These are phyloP conservation scores for Entomobrya multifasciata DNA, from an alignment of 2,888 invertebrate genomes.

Conservation along the genomic window DNA sequence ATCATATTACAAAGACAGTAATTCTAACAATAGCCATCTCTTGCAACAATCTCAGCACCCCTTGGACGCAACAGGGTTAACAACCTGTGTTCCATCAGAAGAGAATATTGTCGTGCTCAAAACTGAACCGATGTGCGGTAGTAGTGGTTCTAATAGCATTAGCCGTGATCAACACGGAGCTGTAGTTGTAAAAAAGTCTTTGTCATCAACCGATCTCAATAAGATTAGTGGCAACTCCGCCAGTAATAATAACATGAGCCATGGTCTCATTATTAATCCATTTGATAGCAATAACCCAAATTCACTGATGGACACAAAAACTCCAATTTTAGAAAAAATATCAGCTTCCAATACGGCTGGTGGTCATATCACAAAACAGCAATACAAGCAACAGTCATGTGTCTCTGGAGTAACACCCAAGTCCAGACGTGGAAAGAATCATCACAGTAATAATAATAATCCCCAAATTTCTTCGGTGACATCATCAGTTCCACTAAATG, in stretches of 20 bases:
- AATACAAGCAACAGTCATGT: constrained; percentile 64
- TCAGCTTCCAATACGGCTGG: constrained; percentile 21
- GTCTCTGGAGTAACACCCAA: constrained; percentile 70
- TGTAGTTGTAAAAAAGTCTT: constrained; percentile 46
- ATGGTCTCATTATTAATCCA: constrained; percentile 83
- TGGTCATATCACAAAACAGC: constrained; percentile 54
- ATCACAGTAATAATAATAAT: constrained; percentile 44
- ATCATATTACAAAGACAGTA: constrained; percentile 79
- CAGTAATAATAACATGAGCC: constrained; percentile 84
- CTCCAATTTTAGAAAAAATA: constrained; percentile 75
- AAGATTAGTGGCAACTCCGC: constrained; percentile 41
- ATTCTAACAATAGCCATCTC: constrained; percentile 60
- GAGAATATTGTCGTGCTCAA: constrained; percentile 63
- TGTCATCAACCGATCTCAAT: constrained; percentile 39
- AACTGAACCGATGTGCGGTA: constrained; percentile 69
- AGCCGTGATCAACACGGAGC: constrained; percentile 58
- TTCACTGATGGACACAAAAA: constrained; percentile 69
- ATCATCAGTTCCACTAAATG: constrained; percentile 47
- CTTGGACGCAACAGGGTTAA: constrained; percentile 68
- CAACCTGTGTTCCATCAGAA: constrained; percentile 57
- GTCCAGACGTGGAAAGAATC: constrained; percentile 49
- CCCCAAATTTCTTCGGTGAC: constrained; percentile 36
- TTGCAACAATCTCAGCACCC: constrained; percentile 56
- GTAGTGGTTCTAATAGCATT: constrained; percentile 34
- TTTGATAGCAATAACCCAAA: constrained; percentile 81